phyloP scores from a whole-genome alignment of 1,140 invertebrate genomes.

The Mycetomoellerius zeteki region DNA sequence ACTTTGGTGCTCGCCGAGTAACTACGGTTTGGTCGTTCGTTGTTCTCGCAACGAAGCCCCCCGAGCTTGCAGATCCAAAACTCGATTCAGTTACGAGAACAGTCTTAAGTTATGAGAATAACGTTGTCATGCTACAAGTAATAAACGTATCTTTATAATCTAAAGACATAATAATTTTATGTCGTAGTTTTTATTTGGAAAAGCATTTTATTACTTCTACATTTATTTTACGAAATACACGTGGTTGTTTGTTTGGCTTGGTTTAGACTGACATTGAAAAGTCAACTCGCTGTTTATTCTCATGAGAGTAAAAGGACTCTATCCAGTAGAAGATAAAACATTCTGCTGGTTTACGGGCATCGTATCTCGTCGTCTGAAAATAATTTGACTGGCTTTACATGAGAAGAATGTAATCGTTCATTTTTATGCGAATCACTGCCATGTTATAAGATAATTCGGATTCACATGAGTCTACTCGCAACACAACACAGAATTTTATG shows the following conservation, averaged over 20 bases:
- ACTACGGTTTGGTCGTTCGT: slow-evolving; percentile 9
- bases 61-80: neutral
- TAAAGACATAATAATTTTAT: neutral
- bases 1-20: slow-evolving; percentile 32
- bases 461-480: neutral
- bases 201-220: neutral
- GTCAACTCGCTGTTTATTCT: neutral
- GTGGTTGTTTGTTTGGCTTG: neutral
- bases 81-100: slow-evolving; percentile 19
- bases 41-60: neutral
- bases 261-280: neutral
- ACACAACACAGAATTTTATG: neutral
- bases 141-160: neutral
- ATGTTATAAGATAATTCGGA: slow-evolving; percentile 23
- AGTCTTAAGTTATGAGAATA: neutral
- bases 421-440: slow-evolving; percentile 22
- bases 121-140: neutral
- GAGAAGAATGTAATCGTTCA: slow-evolving; percentile 37
- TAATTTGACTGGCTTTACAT: slow-evolving; percentile 28
- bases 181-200: neutral
- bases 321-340: neutral
- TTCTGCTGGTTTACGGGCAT: neutral
- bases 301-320: neutral
- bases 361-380: slow-evolving; percentile 11
- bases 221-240: neutral